Conservation (phyloP, 2,888 invertebrate genomes). For the Magallana nippona region DNA sequence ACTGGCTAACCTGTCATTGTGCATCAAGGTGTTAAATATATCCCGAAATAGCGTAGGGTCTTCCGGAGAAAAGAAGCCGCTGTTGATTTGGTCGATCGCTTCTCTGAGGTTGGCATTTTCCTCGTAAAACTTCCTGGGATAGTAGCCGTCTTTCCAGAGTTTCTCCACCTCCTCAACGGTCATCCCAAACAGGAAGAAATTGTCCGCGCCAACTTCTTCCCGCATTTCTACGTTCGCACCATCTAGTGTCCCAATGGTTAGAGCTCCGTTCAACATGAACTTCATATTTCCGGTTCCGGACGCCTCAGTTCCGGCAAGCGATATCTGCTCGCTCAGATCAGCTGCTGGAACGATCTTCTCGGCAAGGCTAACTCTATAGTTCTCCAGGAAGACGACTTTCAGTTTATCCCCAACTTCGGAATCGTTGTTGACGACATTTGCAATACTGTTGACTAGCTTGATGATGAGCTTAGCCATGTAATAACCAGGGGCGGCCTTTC, state of each 20-base stretch:
- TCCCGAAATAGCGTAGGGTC: constrained; percentile 94
- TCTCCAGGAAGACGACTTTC: constrained; percentile 96
- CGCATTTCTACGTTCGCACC: constrained; percentile 98
- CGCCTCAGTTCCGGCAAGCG: constrained; percentile 99
- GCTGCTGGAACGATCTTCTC: constrained; percentile 99
- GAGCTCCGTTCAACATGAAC: constrained; percentile 98
- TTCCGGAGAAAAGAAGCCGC: constrained; percentile 92
- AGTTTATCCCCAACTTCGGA: constrained; percentile 96
- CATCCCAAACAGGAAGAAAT: constrained; percentile 96
- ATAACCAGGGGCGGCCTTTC: constrained; percentile 96
- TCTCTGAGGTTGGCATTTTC: constrained; percentile 93
- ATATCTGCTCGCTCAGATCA: constrained; percentile 98
- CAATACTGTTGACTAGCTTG: constrained; percentile 91
- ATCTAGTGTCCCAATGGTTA: constrained; percentile 99
- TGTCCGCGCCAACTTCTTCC: constrained; percentile 97
- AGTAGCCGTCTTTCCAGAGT: constrained; percentile 86
- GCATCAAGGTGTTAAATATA: constrained; percentile 91
- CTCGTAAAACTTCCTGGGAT: constrained; percentile 95
- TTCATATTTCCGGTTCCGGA: constrained; percentile 99
- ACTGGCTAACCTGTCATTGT: constrained; percentile 88
- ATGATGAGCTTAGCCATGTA: constrained; percentile 99
- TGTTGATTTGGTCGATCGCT: constrained; percentile 97
- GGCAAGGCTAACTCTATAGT: constrained; percentile 97
- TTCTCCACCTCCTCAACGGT: constrained; percentile 81
- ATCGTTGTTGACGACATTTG: constrained; percentile 97